A percentile compares a stretch with the other conserved stretches of the same genome.
Conservation (phyloP, 2,797 vertebrate species). For the Macrochelys suwanniensis region DNA sequence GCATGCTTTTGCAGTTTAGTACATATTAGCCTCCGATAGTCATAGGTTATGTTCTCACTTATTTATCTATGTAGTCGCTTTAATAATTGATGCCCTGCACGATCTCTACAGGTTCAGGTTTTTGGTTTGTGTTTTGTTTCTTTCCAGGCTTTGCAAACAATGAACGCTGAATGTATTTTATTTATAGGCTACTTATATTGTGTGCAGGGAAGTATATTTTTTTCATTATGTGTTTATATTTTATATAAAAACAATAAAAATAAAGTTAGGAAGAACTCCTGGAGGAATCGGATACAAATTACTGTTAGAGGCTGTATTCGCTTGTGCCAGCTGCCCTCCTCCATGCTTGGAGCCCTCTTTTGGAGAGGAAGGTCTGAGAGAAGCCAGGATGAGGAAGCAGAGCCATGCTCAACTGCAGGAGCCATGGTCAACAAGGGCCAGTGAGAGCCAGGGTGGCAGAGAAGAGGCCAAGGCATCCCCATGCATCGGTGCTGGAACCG, state of each 20-base stretch:
- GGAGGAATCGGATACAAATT: not conserved
- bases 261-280: not conserved
- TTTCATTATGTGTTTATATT: not conserved
- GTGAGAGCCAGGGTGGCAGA: not conserved
- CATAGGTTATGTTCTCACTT: not conserved
- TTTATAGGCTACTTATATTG: not conserved
- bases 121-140: not conserved
- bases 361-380: not conserved
- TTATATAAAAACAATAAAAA: not conserved
- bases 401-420: not conserved
- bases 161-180: not conserved
- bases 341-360: not conserved
- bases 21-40: not conserved
- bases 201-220: not conserved
- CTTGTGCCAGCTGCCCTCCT: not conserved
- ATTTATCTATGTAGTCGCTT: not conserved
- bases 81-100: not conserved
- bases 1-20: not conserved
- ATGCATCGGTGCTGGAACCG: accelerated
- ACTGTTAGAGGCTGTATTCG: not conserved
- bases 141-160: not conserved
- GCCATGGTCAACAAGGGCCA: not conserved
- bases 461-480: not conserved
- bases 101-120: not conserved
- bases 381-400: not conserved